Evolutionary conservation across 2,888 invertebrate genomes (phyloP).

Genomic region (Chelonus formosanus): DNA sequence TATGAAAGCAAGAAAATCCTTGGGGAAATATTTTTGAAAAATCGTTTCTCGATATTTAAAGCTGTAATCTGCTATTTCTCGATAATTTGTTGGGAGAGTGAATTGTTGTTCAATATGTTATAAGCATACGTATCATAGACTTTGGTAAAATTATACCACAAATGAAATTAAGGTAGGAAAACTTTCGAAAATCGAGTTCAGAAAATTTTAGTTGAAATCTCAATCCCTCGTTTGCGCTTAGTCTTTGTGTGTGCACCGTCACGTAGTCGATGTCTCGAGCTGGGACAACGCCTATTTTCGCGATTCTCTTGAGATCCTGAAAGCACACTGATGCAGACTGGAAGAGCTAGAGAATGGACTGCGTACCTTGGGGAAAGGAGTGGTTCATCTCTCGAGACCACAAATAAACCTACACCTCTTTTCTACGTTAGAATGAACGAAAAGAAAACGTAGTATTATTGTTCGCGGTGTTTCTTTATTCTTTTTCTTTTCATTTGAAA

Average conservation of each 20-base stretch:
- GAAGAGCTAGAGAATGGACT: conserved; percentile 23
- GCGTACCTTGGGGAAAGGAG: conserved; percentile 21
- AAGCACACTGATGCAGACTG: conserved; percentile 21
- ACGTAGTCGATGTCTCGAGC: conserved; percentile 31
- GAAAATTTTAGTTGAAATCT: neutral
- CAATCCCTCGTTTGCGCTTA: neutral
- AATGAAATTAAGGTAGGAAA: neutral
- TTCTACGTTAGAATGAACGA: conserved; percentile 9
- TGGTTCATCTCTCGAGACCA: conserved; percentile 24
- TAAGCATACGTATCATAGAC: too few species aligned
- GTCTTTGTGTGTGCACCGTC: conserved; percentile 21
- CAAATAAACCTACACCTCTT: conserved; percentile 13
- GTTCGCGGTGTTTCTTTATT: neutral
- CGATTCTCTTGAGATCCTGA: conserved; percentile 23
- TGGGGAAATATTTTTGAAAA: too few species aligned
- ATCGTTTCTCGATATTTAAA: too few species aligned
- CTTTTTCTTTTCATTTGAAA: conserved; percentile 1
- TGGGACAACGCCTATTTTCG: conserved; percentile 11
- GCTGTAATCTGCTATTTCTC: too few species aligned
- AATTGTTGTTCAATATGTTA: too few species aligned
- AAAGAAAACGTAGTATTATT: neutral
- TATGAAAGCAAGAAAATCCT: too few species aligned
- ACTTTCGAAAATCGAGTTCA: neutral
- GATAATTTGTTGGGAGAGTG: too few species aligned
- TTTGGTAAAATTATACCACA: too few species aligned